These are phyloP conservation scores for Brenthis hecate DNA, from an alignment of 2,888 invertebrate genomes.

Conservation along the genomic window DNA sequence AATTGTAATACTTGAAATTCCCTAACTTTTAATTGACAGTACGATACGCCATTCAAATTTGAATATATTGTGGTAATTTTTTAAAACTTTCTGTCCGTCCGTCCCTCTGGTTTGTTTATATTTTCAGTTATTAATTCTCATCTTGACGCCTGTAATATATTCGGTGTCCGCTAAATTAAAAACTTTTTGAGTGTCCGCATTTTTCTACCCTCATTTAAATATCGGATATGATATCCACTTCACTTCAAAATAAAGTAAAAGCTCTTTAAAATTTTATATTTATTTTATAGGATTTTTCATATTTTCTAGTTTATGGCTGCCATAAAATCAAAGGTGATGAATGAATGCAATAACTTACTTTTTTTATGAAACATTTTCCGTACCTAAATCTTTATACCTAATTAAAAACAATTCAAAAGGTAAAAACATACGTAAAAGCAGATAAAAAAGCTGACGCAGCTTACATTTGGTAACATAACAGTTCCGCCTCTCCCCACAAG, in stretches of 20 bases:
- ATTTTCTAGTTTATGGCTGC: too few relatives aligned
- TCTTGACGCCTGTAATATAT: conserved; percentile 49
- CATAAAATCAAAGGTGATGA: too few relatives aligned
- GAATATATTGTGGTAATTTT: conserved; percentile 9
- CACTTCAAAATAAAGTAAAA: conserved; percentile 8
- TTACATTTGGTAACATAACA: conserved; percentile 25
- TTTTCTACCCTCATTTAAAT: conserved; percentile 42
- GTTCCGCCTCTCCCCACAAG: conserved; percentile 54
- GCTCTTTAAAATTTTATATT: neutral
- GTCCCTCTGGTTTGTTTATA: conserved; percentile 34
- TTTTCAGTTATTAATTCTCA: conserved; percentile 46
- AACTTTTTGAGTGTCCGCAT: conserved; percentile 45
- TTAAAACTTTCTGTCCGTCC: conserved; percentile 9
- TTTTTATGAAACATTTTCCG: too few relatives aligned
- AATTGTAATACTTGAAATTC: neutral
- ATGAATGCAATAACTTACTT: too few relatives aligned
- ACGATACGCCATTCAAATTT: conserved; percentile 4
- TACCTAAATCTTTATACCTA: too few relatives aligned
- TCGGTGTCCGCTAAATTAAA: conserved; percentile 48
- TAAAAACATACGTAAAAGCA: neutral
- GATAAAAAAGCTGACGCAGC: neutral
- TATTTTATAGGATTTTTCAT: too few relatives aligned
- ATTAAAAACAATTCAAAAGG: neutral
- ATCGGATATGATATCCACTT: conserved; percentile 38
- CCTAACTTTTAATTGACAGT: conserved; percentile 17